Base-by-base conservation (phyloP, 2,113 vertebrate species). In the Amia ocellicauda region DNA sequence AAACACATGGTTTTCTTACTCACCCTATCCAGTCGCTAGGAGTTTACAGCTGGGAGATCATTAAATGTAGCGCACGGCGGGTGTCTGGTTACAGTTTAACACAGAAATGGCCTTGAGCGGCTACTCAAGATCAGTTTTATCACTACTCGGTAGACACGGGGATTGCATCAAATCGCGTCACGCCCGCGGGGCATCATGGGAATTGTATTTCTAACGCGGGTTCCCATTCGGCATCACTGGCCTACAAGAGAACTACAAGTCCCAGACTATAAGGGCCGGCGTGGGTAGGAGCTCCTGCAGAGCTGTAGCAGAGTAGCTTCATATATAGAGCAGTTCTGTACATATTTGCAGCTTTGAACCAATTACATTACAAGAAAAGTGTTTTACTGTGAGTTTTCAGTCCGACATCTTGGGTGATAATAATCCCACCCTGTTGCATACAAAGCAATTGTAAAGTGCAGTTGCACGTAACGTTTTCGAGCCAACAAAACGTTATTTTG, bases 1-100 rank as follows among this genome's bases (percentile, higher is more conserved):
- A n/a, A n/a, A n/a, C n/a, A n/a, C n/a, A 47, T n/a, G n/a, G n/a
- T 17, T 1, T 47, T 19, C n/a, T 47, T n/a, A 7, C 45, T 47
- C n/a, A 36, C 31, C 31, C 11, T 47, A 16, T 47, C 16, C 45
- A 47, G 5, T 4, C n/a, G n/a, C 11, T 8, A 13, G 10, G n/a
- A 47, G 7, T 5, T 47, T 19, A 2, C 1, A 5, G 14, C 8
- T 47, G 4, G 45, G n/a, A 7, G 14, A 47, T 11, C 22, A 54
- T 54, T 19, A 41, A 51, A 60, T 16, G 2, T 49, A 16, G 9
- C 19, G 56, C 57, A 60, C 69, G 66, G 36, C 9, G 47, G 53
- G 4, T 19, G 42, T 62, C 54, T 26, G 23, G 73, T 65, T 66
- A 62, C 66, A 68, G 69, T 52, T 20, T 67, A 72, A 55, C 66